phyloP scores from a whole-genome alignment of 1,140 invertebrate genomes.

The Nasonia longicornis region DNA sequence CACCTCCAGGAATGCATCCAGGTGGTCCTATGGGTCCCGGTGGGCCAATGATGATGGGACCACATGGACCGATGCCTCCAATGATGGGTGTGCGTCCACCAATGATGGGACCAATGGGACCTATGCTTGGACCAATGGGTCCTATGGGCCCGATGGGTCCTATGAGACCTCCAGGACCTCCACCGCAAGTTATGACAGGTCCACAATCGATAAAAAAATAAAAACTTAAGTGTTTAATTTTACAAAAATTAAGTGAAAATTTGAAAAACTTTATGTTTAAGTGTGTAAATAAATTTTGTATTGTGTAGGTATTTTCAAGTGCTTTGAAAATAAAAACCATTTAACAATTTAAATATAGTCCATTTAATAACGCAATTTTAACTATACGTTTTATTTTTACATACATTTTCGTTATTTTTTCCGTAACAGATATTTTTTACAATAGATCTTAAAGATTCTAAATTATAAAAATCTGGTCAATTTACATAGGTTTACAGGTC shows the following conservation, averaged over 20 bases:
- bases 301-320: slow-evolving; percentile 9
- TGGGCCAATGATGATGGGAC: slow-evolving; percentile 81
- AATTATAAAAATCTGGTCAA: slow-evolving; percentile 22
- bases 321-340: slow-evolving; percentile 1
- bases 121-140: slow-evolving; percentile 79
- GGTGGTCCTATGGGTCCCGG: slow-evolving; percentile 72
- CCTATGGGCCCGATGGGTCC: slow-evolving; percentile 72
- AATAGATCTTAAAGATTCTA: slow-evolving; percentile 28
- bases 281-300: slow-evolving; percentile 42
- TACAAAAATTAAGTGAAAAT: slow-evolving; percentile 13
- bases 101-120: slow-evolving; percentile 82
- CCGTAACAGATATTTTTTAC: slow-evolving; percentile 33
- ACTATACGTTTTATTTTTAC: slow-evolving; percentile 8
- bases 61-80: slow-evolving; percentile 82
- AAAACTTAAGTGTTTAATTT: slow-evolving; percentile 4
- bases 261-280: slow-evolving; percentile 26
- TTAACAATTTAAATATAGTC: neutral
- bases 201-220: slow-evolving; percentile 72
- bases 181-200: slow-evolving; percentile 55
- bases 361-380: neutral
- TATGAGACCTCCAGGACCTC: slow-evolving; percentile 72
- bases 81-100: slow-evolving; percentile 85
- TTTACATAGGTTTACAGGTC: slow-evolving; percentile 23
- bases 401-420: slow-evolving; percentile 18
- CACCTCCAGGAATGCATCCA: slow-evolving; percentile 72